phyloP scores from a whole-genome alignment of 2,113 vertebrate genomes.

The Notarius lentiginosus region DNA sequence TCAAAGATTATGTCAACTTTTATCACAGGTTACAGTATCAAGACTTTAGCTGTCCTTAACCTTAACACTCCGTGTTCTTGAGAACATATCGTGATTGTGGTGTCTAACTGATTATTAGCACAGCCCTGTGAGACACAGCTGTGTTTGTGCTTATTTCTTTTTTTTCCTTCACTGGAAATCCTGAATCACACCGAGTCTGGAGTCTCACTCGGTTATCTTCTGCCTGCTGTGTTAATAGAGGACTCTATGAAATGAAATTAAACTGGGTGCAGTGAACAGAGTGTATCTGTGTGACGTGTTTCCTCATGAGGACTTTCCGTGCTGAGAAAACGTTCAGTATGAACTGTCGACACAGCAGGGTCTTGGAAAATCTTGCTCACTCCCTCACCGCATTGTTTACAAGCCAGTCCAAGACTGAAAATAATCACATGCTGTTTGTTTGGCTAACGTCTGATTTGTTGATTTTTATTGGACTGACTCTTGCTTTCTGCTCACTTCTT shows the following conservation, averaged over 20 bases:
- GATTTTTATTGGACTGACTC: background rate
- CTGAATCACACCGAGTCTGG: background rate
- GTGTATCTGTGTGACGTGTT: background rate
- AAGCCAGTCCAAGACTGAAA: background rate
- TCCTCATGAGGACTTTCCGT: background rate
- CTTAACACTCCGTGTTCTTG: background rate
- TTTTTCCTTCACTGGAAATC: background rate
- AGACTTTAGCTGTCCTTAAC: too few relatives aligned
- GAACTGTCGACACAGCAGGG: background rate
- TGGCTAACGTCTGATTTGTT: background rate
- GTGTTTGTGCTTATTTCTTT: background rate
- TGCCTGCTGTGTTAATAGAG: background rate
- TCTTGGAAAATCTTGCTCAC: constrained; percentile 41
- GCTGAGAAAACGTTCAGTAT: background rate
- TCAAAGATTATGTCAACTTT: background rate
- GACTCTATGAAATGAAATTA: background rate
- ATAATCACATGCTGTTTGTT: background rate
- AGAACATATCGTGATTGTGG: background rate
- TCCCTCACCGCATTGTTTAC: background rate
- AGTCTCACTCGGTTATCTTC: background rate
- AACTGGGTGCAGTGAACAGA: too few relatives aligned
- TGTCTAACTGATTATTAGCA: background rate
- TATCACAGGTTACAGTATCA: background rate
- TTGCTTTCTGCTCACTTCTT: background rate
- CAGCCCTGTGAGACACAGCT: background rate